Conservation (phyloP, 1,140 invertebrate genomes). For the Maconellicoccus hirsutus region DNA sequence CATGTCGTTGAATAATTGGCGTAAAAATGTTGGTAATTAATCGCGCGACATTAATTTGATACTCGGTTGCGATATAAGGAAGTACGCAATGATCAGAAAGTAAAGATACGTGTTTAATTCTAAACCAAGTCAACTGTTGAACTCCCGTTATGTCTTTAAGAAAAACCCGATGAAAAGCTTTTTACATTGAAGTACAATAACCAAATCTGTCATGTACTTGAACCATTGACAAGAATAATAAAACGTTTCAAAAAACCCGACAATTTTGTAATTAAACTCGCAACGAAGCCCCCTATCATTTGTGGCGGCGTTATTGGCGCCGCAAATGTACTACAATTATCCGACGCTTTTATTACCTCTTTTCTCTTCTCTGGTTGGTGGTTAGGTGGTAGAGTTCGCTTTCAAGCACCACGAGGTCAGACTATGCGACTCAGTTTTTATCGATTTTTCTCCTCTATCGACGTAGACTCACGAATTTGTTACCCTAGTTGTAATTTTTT, state of each 20-base stretch:
- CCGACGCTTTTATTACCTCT: background rate
- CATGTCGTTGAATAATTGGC: background rate
- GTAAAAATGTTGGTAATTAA: conserved; percentile 1
- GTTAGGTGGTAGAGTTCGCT: background rate
- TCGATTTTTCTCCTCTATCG: background rate
- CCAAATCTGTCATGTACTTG: no score
- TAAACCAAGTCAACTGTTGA: background rate
- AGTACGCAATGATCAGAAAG: background rate
- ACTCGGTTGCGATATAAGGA: background rate
- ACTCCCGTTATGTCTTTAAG: background rate
- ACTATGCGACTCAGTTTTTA: background rate
- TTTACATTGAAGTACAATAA: no score
- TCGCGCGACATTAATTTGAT: background rate
- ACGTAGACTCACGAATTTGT: conserved; percentile 2
- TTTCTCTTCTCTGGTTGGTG: background rate
- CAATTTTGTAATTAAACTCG: background rate
- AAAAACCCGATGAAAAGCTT: no score
- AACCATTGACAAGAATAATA: no score
- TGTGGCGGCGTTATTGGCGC: background rate
- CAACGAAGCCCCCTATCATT: background rate
- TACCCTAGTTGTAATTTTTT: conserved; percentile 4
- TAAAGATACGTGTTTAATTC: background rate
- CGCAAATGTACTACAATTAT: background rate
- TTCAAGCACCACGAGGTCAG: conserved; percentile 2
- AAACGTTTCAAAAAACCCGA: no score